phyloP scores from a whole-genome alignment of 2,113 vertebrate species.

The Vanacampus margaritifer region DNA sequence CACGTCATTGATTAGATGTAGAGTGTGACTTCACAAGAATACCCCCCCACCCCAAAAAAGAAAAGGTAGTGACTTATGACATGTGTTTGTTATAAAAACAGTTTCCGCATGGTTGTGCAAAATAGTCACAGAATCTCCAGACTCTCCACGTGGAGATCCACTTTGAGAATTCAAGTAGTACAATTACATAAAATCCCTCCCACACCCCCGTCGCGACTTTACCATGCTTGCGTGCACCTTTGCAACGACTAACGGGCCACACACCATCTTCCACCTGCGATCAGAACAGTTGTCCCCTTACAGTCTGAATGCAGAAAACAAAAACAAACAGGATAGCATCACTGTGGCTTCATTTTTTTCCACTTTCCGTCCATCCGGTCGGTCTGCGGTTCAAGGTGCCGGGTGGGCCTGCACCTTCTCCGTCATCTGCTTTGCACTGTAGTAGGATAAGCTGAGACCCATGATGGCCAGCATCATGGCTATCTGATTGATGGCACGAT shows the following conservation, averaged over 20 bases:
- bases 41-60: background rate
- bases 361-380: constrained; percentile 14
- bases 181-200: background rate
- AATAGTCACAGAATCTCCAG: background rate
- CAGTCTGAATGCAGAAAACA: background rate
- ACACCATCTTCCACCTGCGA: background rate
- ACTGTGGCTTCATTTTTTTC: constrained; percentile 6
- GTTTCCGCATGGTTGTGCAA: background rate
- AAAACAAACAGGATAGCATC: constrained; percentile 1
- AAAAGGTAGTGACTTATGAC: constrained; percentile 11
- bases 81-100: constrained; percentile 36
- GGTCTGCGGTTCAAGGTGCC: constrained; percentile 45
- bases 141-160: background rate
- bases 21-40: constrained; percentile 10
- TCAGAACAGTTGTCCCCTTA: background rate
- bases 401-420: constrained; percentile 65
- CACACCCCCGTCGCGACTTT: background rate
- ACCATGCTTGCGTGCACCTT: constrained; percentile 30
- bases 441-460: constrained; percentile 87
- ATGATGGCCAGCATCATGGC: constrained; percentile 88
- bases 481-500: constrained; percentile 79
- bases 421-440: constrained; percentile 86
- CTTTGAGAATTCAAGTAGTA: constrained; percentile 1
- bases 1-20: constrained; percentile 21
- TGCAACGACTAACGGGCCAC: constrained; percentile 42